Evolutionary conservation across 23 tunicate genomes (phyloP), one percentile per base, ranked within the genome.

Genomic region (Oikopleura dioica): DNA sequence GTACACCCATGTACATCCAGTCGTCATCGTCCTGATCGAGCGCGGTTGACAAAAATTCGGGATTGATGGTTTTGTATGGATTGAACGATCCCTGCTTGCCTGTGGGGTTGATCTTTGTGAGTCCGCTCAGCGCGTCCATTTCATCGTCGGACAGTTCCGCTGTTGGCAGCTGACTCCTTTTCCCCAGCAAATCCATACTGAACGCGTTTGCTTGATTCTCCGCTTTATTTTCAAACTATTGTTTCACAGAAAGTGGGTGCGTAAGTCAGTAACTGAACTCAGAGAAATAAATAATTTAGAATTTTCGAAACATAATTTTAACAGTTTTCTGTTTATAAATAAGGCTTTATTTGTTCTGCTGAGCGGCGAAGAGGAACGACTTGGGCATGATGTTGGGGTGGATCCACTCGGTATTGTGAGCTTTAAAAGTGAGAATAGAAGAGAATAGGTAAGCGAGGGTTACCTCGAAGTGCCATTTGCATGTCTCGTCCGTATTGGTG

Each of bases 401-500:
- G 16, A 44, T 44, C 55, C 55, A 44, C 16, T 44, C 55, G 16
- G 55, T 44, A 16, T 44, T 44, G 55, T 44, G 55, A 44, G 55
- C 55, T 44, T 44, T 44, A 9, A 44, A 44, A 44, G 16, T 16
- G 55, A 44, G 16, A 44, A 44, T 9, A 44, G 16, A 9, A 44
- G 16, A 9, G 16, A 9, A 9, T 44, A 44, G 9, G 16, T 44
- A 9, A 9, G 9, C 16, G 55, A 44, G 16, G 55, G 16, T 44
- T 44, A 9, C 55, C 55, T 44, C 55, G 9, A 44, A 44, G 55
- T 44, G 97, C 1, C 76, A 86, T 28, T 78, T 91, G 0, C 81
- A 80, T 0, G 81, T 85, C 31, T 83, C 97, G 24, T 80, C 95
- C 21, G 76, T 79, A 1, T 36, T 80, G 1, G 87, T 84, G 68